Evolutionary conservation across 1,140 invertebrate genomes (phyloP), one percentile per base, ranked within the genome.

Genomic region (Drosophila ambigua): DNA sequence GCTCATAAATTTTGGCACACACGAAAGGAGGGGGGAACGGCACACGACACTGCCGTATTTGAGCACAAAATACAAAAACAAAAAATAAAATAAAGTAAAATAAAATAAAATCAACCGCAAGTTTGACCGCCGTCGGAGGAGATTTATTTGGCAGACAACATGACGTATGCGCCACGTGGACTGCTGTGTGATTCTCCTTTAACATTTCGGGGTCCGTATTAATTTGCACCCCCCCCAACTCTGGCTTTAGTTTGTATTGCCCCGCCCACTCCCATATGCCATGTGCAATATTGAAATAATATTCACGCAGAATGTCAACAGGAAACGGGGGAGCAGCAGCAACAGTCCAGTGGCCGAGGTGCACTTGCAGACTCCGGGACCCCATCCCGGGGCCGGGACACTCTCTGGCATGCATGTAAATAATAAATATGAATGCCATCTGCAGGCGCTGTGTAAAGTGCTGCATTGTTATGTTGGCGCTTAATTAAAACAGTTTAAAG

Each of bases 401-500:
- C 5, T 58, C 5, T 58, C 50, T n/a, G 31, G 62, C 28, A 28
- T 26, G 53, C 24, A 72, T 53, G 72, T 67, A 44, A 82, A 81
- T 77, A 79, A 74, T 79, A 61, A 61, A 83, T 71, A 62, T 35
- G 53, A 65, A 51, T 59, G 64, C 53, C 69, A 62, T 24, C 45
- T 54, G 51, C 59, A 46, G 51, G 31, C 43, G 48, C 64, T 26
- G 45, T 54, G 58, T 49, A 74, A 71, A 55, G 41, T 57, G 55
- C 55, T 68, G 69, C 58, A 73, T 16, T 63, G 39, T 54, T 44
- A 23, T 23, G 20, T 26, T 31, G 52, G 52, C 41, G 26, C 55
- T 82, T 74, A 83, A 83, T 82, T 83, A 74, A 74, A 74, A 79
- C 52, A 28, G 28, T 77, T 77, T 68, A 72, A 77, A 77, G 44